Evolutionary conservation across 1,140 invertebrate species (phyloP).

Genomic region (Varroa destructor): DNA sequence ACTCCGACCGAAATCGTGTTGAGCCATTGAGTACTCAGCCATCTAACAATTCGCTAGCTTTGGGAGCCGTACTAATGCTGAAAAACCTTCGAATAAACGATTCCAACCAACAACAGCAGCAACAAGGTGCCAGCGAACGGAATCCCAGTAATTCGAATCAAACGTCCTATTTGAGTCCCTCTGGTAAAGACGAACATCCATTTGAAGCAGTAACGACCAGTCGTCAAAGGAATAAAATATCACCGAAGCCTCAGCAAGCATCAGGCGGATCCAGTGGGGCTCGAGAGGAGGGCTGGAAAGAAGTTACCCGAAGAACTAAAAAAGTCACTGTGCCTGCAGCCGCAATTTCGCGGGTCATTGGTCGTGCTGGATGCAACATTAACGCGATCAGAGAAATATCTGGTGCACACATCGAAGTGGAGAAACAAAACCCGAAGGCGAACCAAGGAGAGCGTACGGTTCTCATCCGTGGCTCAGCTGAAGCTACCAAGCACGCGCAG

Average conservation of each 20-base stretch:
- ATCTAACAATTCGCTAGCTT: not conserved
- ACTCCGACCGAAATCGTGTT: not conserved
- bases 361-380: slow-evolving; percentile 86
- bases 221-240: slow-evolving; percentile 12
- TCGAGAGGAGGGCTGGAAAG: slow-evolving; percentile 90
- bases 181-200: slow-evolving; percentile 11
- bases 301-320: slow-evolving; percentile 68
- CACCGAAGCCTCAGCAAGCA: slow-evolving; percentile 7
- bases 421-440: slow-evolving; percentile 77
- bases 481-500: slow-evolving; percentile 77
- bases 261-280: not conserved
- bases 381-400: slow-evolving; percentile 87
- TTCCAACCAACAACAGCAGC: not conserved
- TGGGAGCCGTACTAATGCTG: not conserved
- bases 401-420: slow-evolving; percentile 91
- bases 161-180: not conserved
- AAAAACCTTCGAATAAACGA: slow-evolving; percentile 14
- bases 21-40: slow-evolving; percentile 5
- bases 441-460: slow-evolving; percentile 75
- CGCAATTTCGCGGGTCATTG: slow-evolving; percentile 88
- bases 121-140: no score
- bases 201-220: not conserved
- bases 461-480: slow-evolving; percentile 77
- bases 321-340: slow-evolving; percentile 82
- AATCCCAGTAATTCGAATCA: no score